Evolutionary conservation across 2,113 vertebrate genomes (phyloP), one percentile per base, ranked within the genome.

Genomic region (Merops nubicus): DNA sequence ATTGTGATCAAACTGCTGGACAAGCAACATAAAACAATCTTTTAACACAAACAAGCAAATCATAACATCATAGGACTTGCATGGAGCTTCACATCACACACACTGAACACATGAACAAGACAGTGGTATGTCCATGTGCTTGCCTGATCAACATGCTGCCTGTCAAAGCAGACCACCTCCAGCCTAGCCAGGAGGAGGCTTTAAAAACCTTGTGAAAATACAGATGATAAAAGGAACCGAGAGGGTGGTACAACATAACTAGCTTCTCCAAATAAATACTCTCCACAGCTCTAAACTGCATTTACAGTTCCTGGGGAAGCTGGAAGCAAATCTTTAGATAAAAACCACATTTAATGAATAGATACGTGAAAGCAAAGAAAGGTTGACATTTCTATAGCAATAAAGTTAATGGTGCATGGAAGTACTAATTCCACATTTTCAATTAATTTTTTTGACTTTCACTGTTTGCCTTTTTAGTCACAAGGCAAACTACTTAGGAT

Each of bases 251-350:
- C 80, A 92, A 78, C 94, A 76, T 51, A 80, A 94, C 79, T 28
- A n/a, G 36, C 76, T 92, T 92, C 62, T 95, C 80, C 88, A 95
- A 95, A 94, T 73, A 94, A 96, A 96, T 86, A 83, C 21, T 47
- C 59, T 80, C 56, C 59, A 34, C 68, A 85, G 83, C 73, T 80
- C 69, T 89, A 87, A 94, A 87, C 34, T 67, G 48, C 36, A 78
- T 65, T 59, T 77, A 0, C 1, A 88, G 83, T 70, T 95, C 72
- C 76, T 72, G 64, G 43, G 68, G 78, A 92, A 97, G 73, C 45
- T 92, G 68, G n/a, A 94, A 84, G n/a, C 42, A 90, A 93, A 86
- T 84, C 82, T 60, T 84, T 47, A 81, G 76, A 91, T 85, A 84
- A 95, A 94, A 96, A 77, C 2, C 47, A 33, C 59, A 74, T 47